Percentiles rank a stretch among this genome's conserved stretches.
Conservation (phyloP, 2,797 vertebrate species). For the Malurus splendens region DNA sequence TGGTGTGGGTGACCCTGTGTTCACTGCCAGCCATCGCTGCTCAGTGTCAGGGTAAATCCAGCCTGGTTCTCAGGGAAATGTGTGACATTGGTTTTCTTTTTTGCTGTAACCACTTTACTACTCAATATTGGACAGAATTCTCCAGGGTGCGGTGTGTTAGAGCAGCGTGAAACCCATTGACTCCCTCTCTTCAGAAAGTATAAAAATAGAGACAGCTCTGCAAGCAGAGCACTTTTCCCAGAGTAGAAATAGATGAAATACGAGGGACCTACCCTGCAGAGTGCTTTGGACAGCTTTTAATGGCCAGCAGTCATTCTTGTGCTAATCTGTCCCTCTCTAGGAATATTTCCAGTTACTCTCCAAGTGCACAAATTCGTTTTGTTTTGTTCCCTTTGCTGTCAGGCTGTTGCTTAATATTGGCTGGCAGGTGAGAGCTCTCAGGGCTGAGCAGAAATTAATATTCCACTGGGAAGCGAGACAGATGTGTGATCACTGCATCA, state of each 20-base stretch:
- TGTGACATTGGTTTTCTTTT: background rate
- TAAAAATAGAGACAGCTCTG: background rate
- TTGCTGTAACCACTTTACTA: background rate
- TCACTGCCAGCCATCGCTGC: background rate
- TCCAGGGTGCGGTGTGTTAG: background rate
- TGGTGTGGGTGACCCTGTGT: background rate
- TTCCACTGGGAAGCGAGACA: background rate
- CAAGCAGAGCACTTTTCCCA: background rate
- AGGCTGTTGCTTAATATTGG: constrained; percentile 11
- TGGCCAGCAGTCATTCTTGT: background rate
- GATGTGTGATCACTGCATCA: background rate
- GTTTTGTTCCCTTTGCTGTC: constrained; percentile 13
- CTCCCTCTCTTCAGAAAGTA: background rate
- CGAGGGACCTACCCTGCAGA: background rate
- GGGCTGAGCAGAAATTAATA: constrained; percentile 12
- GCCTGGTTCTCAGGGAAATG: background rate
- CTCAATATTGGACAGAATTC: background rate
- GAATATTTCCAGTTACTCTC: background rate
- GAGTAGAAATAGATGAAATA: background rate
- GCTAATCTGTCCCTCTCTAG: background rate
- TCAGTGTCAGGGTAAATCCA: background rate
- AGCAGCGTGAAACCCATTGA: background rate
- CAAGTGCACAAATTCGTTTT: background rate
- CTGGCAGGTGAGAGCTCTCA: constrained; percentile 6
- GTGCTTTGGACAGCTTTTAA: background rate